Evolutionary conservation across 2,888 invertebrate species (phyloP).

Genomic region (Dryomyza anilis): DNA sequence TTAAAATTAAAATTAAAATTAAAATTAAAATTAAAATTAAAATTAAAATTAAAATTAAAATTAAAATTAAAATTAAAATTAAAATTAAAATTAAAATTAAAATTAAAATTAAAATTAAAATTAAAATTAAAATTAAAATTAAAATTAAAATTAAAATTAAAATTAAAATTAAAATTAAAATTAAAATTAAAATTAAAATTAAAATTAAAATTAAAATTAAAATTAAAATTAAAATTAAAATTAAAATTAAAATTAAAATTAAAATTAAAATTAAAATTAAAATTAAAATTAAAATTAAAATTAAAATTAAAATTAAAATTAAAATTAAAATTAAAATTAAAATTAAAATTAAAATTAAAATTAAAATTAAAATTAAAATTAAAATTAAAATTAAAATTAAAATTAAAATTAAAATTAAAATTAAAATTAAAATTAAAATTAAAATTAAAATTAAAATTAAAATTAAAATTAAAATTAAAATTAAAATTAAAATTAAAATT

Average conservation of each 20-base stretch:
- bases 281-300: not conserved
- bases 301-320: not conserved
- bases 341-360: not conserved
- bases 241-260: not conserved
- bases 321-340: not conserved
- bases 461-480: not conserved
- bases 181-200: not conserved
- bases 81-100: not conserved
- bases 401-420: not conserved
- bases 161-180: not conserved
- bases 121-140: not conserved
- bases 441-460: not conserved
- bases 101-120: not conserved
- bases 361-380: not conserved
- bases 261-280: not conserved
- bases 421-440: not conserved
- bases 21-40: not conserved
- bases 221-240: not conserved
- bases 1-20: not conserved
- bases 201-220: not conserved
- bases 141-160: not conserved
- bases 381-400: not conserved
- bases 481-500: too few species aligned
- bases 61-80: not conserved
- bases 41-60: not conserved